Percentiles rank a stretch among this genome's conserved stretches.
phyloP scores from a whole-genome alignment of 2,113 vertebrate genomes.

The Puma concolor region DNA sequence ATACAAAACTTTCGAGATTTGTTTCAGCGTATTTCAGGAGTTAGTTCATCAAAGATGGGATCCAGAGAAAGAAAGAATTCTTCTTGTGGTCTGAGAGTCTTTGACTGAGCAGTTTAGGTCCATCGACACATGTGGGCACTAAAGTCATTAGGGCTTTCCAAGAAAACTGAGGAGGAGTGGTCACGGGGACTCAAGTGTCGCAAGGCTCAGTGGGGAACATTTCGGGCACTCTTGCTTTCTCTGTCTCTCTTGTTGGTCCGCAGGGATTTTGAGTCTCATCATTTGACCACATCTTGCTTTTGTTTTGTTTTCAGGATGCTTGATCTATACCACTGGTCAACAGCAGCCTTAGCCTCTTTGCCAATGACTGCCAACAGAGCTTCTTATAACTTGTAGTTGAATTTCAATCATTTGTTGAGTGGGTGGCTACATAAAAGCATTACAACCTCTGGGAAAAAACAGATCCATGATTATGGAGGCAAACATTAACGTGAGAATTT shows the following conservation, averaged over 20 bases:
- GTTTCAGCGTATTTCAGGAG: background rate
- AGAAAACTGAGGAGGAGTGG: background rate
- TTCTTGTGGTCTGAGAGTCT: background rate
- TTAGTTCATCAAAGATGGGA: background rate
- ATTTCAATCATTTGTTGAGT: background rate
- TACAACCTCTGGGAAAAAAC: background rate
- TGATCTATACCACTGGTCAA: background rate
- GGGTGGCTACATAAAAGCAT: background rate
- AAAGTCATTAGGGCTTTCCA: background rate
- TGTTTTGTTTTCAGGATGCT: background rate
- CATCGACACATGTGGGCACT: background rate
- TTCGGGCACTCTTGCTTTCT: background rate
- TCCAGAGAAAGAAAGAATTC: background rate
- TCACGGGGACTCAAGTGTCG: rapidly evolving
- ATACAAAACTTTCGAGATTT: background rate
- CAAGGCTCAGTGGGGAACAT: background rate
- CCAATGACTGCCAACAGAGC: background rate
- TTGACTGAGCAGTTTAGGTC: background rate
- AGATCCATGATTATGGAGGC: background rate
- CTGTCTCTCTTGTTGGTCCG: background rate
- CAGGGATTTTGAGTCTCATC: no score
- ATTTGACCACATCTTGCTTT: background rate
- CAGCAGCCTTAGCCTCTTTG: background rate
- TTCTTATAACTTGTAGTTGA: background rate
- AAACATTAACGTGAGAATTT: background rate